Evolutionary conservation across 2,797 vertebrate genomes (phyloP).

Genomic region (Helostoma temminkii): DNA sequence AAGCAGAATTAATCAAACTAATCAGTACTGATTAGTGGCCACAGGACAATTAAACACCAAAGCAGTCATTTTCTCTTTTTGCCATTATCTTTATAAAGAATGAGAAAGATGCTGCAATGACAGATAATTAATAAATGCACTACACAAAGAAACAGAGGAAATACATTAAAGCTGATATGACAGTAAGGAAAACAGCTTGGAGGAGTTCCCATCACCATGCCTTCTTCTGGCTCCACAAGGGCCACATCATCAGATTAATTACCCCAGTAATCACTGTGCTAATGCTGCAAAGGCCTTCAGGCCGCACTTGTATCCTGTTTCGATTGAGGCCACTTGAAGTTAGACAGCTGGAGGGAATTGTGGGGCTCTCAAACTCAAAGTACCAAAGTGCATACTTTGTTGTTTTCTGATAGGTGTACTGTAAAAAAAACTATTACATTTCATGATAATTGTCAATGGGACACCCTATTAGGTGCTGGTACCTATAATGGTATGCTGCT

Average conservation of each 20-base stretch:
- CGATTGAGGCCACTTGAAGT: conserved; percentile 47
- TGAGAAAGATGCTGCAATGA: neutral
- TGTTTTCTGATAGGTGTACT: neutral
- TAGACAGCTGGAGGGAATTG: conserved; percentile 19
- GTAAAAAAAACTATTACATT: conserved; percentile 19
- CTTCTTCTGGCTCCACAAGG: conserved; percentile 30
- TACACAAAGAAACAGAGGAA: neutral
- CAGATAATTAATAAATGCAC: neutral
- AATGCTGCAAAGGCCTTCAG: conserved; percentile 55
- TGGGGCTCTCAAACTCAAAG: conserved; percentile 15
- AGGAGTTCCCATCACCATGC: conserved; percentile 33
- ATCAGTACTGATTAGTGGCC: conserved; percentile 32
- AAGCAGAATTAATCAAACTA: conserved; percentile 20
- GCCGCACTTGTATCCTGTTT: conserved; percentile 46
- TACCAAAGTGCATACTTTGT: too few species aligned
- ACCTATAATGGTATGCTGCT: neutral
- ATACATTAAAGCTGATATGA: conserved; percentile 8
- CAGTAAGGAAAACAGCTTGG: conserved; percentile 25
- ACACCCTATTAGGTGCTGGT: neutral
- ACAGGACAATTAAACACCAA: conserved; percentile 10
- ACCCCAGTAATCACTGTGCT: conserved; percentile 55
- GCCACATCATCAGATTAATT: conserved; percentile 60
- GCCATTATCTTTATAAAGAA: conserved; percentile 3
- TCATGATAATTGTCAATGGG: conserved; percentile 9
- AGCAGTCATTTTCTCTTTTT: conserved; percentile 10